Percentiles rank a stretch among this genome's conserved stretches.
Evolutionary conservation across 2,113 vertebrate species (phyloP).

Genomic region (Myanophis thanlyinensis): DNA sequence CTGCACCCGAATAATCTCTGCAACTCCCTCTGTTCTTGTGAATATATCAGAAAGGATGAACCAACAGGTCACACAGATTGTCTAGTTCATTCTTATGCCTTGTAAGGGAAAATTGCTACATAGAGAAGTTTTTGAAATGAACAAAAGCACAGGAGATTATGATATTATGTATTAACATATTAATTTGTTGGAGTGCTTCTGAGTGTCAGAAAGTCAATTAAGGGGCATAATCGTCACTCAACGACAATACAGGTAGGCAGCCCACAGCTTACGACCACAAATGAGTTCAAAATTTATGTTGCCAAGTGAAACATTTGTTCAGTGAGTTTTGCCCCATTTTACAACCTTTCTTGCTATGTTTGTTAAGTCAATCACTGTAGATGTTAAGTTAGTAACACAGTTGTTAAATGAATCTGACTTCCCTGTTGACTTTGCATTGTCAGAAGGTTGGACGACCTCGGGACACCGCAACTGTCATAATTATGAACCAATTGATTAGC

Average conservation of each 20-base stretch:
- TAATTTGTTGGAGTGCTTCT: no score
- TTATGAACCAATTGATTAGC: not conserved
- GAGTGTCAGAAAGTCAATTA: not conserved
- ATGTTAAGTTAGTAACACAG: not conserved
- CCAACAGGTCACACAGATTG: not conserved
- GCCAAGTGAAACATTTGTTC: not conserved
- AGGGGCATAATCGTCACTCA: not conserved
- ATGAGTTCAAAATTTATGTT: no score
- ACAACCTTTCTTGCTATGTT: not conserved
- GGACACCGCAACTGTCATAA: not conserved
- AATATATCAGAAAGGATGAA: not conserved
- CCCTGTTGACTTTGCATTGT: not conserved
- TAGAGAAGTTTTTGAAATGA: not conserved
- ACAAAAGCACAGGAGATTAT: not conserved
- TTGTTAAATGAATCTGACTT: not conserved
- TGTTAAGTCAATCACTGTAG: not conserved
- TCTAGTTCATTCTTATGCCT: not conserved
- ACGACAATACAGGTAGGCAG: not conserved
- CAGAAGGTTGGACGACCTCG: not conserved
- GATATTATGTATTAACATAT: not conserved
- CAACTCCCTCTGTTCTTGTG: not conserved
- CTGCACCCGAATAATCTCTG: not conserved
- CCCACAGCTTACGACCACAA: not conserved
- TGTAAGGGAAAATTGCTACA: not conserved
- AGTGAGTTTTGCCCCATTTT: not conserved